Conservation (phyloP, 2,888 invertebrate genomes). For the Diplazon laetatorius region DNA sequence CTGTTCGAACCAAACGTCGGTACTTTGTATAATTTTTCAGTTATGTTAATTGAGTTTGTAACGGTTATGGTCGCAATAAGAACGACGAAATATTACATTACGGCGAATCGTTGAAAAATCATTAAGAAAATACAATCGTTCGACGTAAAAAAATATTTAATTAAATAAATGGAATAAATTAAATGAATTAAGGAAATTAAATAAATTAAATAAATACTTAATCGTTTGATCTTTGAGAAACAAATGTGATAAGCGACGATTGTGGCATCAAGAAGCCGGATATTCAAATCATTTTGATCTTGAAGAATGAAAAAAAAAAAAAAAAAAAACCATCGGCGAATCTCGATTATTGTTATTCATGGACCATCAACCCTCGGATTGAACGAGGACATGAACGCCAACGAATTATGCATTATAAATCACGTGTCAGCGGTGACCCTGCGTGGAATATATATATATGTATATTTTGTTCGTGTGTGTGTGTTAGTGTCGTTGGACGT, state of each 20-base stretch:
- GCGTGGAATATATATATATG: slow-evolving; percentile 34
- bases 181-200: too few species aligned
- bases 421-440: slow-evolving; percentile 54
- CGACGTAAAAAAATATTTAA: too few species aligned
- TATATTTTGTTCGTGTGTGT: neutral
- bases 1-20: slow-evolving; percentile 34
- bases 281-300: slow-evolving; percentile 1
- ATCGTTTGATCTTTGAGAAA: neutral
- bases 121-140: neutral
- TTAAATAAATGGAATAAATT: too few species aligned
- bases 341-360: slow-evolving; percentile 59
- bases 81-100: neutral
- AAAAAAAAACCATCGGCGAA: neutral
- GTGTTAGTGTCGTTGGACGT: too few species aligned
- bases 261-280: neutral
- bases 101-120: neutral
- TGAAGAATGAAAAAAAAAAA: slow-evolving; percentile 11
- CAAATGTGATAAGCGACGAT: neutral
- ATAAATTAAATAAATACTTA: too few species aligned
- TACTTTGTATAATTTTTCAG: slow-evolving; percentile 61
- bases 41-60: slow-evolving; percentile 48
- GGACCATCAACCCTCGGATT: slow-evolving; percentile 54
- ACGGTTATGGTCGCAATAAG: slow-evolving; percentile 43
- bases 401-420: slow-evolving; percentile 71
- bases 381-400: slow-evolving; percentile 43